Evolutionary conservation across 2,797 vertebrate genomes (phyloP), one percentile per base, ranked within the genome.

Genomic region (Hyperoplus immaculatus): DNA sequence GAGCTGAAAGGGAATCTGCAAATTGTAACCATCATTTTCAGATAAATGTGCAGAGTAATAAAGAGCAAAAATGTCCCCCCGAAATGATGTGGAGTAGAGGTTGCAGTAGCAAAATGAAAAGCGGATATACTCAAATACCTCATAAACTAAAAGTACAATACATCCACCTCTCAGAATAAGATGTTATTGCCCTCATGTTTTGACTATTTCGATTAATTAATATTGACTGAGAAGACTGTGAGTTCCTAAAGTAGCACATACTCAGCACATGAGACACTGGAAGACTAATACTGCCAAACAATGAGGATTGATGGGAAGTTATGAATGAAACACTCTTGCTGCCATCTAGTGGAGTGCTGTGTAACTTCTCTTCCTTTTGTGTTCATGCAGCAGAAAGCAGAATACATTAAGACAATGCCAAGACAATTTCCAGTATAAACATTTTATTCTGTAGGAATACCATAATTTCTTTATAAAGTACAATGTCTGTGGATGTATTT

Each of bases 321-420:
- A 59, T 82, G 72, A 85, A 82, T 77, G 63, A 81, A 82, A 87
- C 45, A 65, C 29, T 69, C 36, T 61, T 81, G 76, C 87, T 88
- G 91, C 92, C 92, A 81, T 77, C 92, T 92, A 66, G 64, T 83
- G 93, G 92, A 75, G 7, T 0, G n/a, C 36, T 39, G 38, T 43
- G 59, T 1, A n/a, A 56, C 54, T 36, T 7, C 8, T 5, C 43
- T 39, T 29, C 29, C 29, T 38, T 13, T 54, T 2, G 6, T 51
- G 2, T 21, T 59, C 39, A 41, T 69, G 58, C 68, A 76, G 42
- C 39, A 71, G 6, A 73, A 60, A 55, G 14, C 3, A 47, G 4
- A 55, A 49, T 1, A 39, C 36, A 71, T 15, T 4, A n/a, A 56
- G 15, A 42, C 21, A 21, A 51, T 4, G 56, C 11, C 41, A 67